Percentiles rank a stretch among this genome's conserved stretches.
These are phyloP conservation scores for Scolopax bukidnonensis DNA, from an alignment of 2,797 vertebrate genomes.

Conservation along the genomic window DNA sequence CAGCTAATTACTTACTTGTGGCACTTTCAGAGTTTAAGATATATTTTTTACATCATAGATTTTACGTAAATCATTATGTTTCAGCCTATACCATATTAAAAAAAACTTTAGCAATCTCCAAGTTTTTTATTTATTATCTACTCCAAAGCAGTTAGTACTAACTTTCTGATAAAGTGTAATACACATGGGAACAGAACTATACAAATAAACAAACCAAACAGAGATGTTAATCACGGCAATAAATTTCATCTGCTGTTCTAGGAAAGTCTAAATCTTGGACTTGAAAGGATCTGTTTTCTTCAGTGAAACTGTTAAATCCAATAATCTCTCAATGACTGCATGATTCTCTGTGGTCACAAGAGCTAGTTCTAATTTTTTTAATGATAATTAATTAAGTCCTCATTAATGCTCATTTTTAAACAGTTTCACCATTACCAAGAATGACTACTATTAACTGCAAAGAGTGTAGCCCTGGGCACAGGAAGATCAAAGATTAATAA, in stretches of 20 bases:
- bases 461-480: background rate
- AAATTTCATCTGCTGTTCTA: background rate
- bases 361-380: background rate
- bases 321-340: background rate
- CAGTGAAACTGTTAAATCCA: background rate
- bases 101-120: background rate
- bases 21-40: background rate
- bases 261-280: background rate
- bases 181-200: background rate
- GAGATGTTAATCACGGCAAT: background rate
- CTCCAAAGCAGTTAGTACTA: background rate
- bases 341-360: background rate
- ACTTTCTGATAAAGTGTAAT: background rate
- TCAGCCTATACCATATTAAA: background rate
- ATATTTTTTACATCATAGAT: background rate
- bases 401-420: slow-evolving; percentile 1
- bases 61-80: background rate
- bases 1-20: background rate
- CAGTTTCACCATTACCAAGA: slow-evolving; percentile 5
- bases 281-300: background rate
- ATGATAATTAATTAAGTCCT: slow-evolving; percentile 6
- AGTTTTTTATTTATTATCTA: background rate
- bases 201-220: background rate
- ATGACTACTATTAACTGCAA: background rate
- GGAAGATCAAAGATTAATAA: slow-evolving; percentile 5